These are phyloP conservation scores for Drosophila bifasciata DNA, from an alignment of 1,140 invertebrate genomes.

Conservation along the genomic window DNA sequence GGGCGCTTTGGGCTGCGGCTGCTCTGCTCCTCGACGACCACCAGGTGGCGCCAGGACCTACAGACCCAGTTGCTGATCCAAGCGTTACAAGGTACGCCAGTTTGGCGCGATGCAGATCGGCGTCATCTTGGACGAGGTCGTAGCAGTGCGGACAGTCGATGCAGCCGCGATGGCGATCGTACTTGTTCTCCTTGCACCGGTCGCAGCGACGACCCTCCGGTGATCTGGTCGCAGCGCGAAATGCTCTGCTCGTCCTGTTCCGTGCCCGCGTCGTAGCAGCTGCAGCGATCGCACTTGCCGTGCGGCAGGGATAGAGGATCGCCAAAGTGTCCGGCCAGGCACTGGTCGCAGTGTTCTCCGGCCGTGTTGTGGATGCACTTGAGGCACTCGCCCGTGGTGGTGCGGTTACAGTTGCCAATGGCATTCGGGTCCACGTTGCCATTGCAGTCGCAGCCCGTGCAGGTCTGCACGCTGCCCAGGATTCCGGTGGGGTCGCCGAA, in stretches of 20 bases:
- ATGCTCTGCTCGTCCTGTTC: slow-evolving; percentile 88
- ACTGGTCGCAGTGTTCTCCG: slow-evolving; percentile 94
- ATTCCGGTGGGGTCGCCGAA: slow-evolving; percentile 93
- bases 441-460: slow-evolving; percentile 96
- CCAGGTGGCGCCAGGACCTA: no score
- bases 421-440: slow-evolving; percentile 97
- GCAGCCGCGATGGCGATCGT: slow-evolving; percentile 93
- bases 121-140: slow-evolving; percentile 95
- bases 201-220: slow-evolving; percentile 95
- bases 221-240: slow-evolving; percentile 91
- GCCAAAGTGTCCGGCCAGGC: slow-evolving; percentile 94
- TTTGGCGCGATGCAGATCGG: slow-evolving; percentile 91
- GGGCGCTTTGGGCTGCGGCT: no score
- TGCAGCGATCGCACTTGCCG: slow-evolving; percentile 95
- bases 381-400: slow-evolving; percentile 96
- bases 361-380: slow-evolving; percentile 99
- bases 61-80: no score
- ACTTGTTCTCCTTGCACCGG: slow-evolving; percentile 96
- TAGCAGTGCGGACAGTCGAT: slow-evolving; percentile 97
- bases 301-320: slow-evolving; percentile 93
- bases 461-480: slow-evolving; percentile 88
- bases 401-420: slow-evolving; percentile 96
- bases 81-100: no score
- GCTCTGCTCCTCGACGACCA: no score
- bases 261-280: slow-evolving; percentile 93